Evolutionary conservation across 2,888 invertebrate genomes (phyloP), one percentile per base, ranked within the genome.

Genomic region (Anoplius nigerrimus): DNA sequence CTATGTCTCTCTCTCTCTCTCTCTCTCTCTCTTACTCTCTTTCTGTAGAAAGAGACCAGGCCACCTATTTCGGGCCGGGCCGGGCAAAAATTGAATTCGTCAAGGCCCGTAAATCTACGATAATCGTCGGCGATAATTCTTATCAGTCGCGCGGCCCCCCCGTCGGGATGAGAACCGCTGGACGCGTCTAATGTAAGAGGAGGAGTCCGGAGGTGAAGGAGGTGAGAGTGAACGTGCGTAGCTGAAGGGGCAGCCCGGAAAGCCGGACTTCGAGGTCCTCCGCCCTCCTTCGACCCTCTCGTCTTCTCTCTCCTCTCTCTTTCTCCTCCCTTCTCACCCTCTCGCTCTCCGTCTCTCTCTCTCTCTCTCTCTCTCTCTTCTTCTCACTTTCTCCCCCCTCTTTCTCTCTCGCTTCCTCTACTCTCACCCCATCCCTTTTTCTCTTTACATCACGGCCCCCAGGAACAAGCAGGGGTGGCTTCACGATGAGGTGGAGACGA

Each of bases 251-350:
- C 82, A 84, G 83, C 81, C 82, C 80, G 80, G 79, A 80, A 82
- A 82, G 81, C 86, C 80, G 87, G 88, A 87, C 88, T 84, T 82
- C 76, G 86, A 84, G 82, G 82, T 79, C 80, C 80, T 75, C 72
- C 64, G 69, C 79, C 71, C 68, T 76, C 74, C 80, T 78, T 76
- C 74, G 73, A 73, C 71, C 66, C 64, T 62, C 67, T 61, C 64
- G 45, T 63, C 80, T 68, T 56, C 67, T 64, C 69, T 70, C 67
- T 66, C 66, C 68, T 66, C 62, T 62, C 69, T 60, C 62, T 42
- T 62, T 79, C 69, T 56, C 69, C 65, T 67, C 71, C 66, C 65
- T 62, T 64, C 61, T 62, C 69, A 60, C 61, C 45, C 62, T 79
- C 67, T 55, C 68, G 62, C 68, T 71, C 66, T 67, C 65, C 71